phyloP scores from a whole-genome alignment of 1,140 invertebrate species.

The Saxidomus purpurata region DNA sequence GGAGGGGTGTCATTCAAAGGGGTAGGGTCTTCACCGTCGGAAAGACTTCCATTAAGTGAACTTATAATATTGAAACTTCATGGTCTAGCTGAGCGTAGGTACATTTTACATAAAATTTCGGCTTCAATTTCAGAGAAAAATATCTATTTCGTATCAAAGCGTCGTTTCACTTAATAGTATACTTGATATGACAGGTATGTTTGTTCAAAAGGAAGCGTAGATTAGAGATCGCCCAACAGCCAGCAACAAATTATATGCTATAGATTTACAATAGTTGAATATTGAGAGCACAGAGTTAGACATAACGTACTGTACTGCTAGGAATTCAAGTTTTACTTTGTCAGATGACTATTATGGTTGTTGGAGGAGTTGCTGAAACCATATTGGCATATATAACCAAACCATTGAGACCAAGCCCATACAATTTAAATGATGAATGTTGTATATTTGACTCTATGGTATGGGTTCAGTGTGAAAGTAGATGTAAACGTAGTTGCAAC shows the following conservation, averaged over 20 bases:
- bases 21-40: neutral
- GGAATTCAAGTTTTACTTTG: conserved; percentile 2
- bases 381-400: conserved; percentile 17
- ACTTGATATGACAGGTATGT: neutral
- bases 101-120: neutral
- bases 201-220: neutral
- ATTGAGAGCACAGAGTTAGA: neutral
- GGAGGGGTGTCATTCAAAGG: neutral
- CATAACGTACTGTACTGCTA: neutral
- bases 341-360: neutral
- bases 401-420: neutral
- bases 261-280: neutral
- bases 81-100: neutral
- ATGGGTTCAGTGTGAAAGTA: conserved; percentile 36
- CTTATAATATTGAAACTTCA: neutral
- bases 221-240: neutral
- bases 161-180: neutral
- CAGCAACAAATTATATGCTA: neutral
- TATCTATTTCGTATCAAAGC: conserved; percentile 16
- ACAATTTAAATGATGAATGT: neutral
- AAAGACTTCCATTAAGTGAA: conserved; percentile 9
- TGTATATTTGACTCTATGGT: neutral
- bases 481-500: conserved; percentile 19
- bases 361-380: neutral
- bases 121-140: neutral